Evolutionary conservation across 1,140 invertebrate genomes (phyloP).

Genomic region (Rhizoglyphus robini): DNA sequence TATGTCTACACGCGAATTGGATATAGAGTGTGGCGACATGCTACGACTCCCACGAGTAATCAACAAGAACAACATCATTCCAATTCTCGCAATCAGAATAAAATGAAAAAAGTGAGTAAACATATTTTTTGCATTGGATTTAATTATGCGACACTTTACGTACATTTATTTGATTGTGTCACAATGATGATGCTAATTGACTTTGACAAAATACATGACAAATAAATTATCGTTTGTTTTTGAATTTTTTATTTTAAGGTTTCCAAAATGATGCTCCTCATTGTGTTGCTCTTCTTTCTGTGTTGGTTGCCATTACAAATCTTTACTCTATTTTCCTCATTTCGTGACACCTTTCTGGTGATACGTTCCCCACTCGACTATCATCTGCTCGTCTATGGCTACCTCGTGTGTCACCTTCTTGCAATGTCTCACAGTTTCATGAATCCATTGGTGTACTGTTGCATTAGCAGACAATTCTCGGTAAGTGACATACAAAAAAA

Average conservation of each 20-base stretch:
- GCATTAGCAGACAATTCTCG: slow-evolving; percentile 71
- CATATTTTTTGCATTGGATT: too few relatives aligned
- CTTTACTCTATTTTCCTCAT: slow-evolving; percentile 31
- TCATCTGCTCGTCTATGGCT: slow-evolving; percentile 31
- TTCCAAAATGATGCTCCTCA: slow-evolving; percentile 42
- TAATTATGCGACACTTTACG: too few relatives aligned
- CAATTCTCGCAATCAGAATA: slow-evolving; percentile 37
- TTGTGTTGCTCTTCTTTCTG: slow-evolving; percentile 41
- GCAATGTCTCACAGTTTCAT: slow-evolving; percentile 59
- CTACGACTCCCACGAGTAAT: too few relatives aligned
- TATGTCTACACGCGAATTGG: slow-evolving; percentile 38
- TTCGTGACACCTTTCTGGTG: slow-evolving; percentile 27
- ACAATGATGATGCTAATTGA: too few relatives aligned
- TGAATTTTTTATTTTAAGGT: slow-evolving; percentile 32
- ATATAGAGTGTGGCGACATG: slow-evolving; percentile 36
- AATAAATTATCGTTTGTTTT: too few relatives aligned
- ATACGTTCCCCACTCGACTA: slow-evolving; percentile 28
- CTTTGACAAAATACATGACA: too few relatives aligned
- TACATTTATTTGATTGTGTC: too few relatives aligned
- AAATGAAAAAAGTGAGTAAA: slow-evolving; percentile 39
- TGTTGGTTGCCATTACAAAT: slow-evolving; percentile 42
- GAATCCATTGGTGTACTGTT: slow-evolving; percentile 74
- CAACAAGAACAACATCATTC: slow-evolving; percentile 38
- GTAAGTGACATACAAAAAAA: too few relatives aligned
- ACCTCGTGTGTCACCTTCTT: slow-evolving; percentile 40